Evolutionary conservation across 2,113 vertebrate species (phyloP).

Genomic region (Python bivittatus): DNA sequence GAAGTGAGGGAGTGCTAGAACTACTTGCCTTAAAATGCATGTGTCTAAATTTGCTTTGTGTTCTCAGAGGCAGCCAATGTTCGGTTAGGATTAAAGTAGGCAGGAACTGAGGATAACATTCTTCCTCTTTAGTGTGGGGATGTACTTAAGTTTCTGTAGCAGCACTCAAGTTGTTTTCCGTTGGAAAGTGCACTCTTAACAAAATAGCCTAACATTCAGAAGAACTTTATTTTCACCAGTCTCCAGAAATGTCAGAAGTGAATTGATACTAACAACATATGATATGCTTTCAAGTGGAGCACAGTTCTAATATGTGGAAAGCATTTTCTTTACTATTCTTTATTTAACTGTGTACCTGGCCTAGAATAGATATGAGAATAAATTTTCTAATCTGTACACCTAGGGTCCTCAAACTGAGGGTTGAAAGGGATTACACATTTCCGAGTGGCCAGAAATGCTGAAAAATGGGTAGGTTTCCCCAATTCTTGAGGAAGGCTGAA

Average conservation of each 20-base stretch:
- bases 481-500: neutral
- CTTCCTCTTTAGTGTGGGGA: neutral
- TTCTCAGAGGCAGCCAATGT: conserved; percentile 10
- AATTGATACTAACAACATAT: neutral
- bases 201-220: neutral
- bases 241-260: neutral
- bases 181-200: conserved; percentile 11
- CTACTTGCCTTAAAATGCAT: neutral
- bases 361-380: neutral
- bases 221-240: neutral
- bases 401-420: neutral
- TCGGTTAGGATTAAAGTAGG: conserved; percentile 16
- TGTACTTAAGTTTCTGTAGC: neutral
- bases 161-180: neutral
- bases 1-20: neutral
- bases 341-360: neutral
- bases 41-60: neutral
- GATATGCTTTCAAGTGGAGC: neutral
- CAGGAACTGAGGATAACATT: neutral
- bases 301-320: neutral
- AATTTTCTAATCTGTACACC: neutral
- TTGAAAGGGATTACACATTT: neutral
- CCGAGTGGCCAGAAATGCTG: neutral
- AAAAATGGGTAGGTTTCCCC: neutral
- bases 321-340: neutral